Conservation (phyloP, 2,797 vertebrate genomes). For the Pampus argenteus region DNA sequence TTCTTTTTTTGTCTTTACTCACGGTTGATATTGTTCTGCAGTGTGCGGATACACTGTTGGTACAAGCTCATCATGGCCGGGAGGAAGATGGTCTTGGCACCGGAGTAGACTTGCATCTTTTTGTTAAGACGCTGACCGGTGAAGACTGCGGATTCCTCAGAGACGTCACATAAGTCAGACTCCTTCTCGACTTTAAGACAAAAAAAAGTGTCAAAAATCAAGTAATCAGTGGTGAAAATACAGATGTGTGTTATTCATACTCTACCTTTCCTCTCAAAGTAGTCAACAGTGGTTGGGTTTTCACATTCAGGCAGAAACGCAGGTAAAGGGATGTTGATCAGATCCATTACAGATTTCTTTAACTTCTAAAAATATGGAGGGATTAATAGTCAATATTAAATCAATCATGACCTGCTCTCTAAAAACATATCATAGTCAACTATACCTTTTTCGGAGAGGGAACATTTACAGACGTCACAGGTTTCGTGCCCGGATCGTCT, state of each 20-base stretch:
- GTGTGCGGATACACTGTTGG: constrained; percentile 90
- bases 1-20: constrained; percentile 65
- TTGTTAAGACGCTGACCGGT: constrained; percentile 88
- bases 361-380: constrained; percentile 53
- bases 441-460: constrained; percentile 56
- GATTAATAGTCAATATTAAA: constrained; percentile 6
- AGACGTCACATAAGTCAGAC: constrained; percentile 59
- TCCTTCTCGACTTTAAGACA: constrained; percentile 62
- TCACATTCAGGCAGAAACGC: constrained; percentile 81
- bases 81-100: constrained; percentile 86
- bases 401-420: neutral
- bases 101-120: constrained; percentile 94
- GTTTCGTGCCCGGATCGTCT: constrained; percentile 37
- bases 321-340: constrained; percentile 86
- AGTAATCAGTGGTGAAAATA: neutral
- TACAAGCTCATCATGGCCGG: constrained; percentile 90
- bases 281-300: constrained; percentile 71
- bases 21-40: constrained; percentile 94
- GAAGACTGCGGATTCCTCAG: constrained; percentile 79
- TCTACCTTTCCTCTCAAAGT: constrained; percentile 85
- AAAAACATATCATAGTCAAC: neutral
- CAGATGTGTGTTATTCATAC: constrained; percentile 18
- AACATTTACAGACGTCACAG: neutral
- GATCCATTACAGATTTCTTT: constrained; percentile 83
- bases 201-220: neutral